Conservation (phyloP, 2,113 vertebrate genomes). For the Xiphorhynchus elegans region DNA sequence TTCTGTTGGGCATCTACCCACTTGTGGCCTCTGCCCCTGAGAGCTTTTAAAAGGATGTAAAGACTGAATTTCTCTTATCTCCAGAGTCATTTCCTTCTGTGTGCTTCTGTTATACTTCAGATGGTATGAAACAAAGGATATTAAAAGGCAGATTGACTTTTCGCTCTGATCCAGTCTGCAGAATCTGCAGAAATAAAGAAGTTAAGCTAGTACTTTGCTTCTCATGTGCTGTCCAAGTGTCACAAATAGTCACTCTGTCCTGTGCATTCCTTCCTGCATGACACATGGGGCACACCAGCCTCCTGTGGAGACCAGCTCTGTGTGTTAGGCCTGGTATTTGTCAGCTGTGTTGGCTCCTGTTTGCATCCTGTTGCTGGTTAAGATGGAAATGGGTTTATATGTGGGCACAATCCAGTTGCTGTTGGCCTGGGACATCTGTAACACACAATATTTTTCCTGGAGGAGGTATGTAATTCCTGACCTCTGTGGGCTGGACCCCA, state of each 20-base stretch:
- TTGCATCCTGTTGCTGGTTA: background rate
- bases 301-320: background rate
- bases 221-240: background rate
- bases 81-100: background rate
- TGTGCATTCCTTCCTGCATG: rapidly evolving
- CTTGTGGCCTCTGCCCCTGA: background rate
- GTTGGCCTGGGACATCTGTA: background rate
- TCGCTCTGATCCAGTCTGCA: background rate
- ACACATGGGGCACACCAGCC: background rate
- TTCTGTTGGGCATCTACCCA: background rate
- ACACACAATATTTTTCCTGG: background rate
- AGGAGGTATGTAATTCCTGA: background rate
- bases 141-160: background rate
- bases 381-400: background rate
- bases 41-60: constrained; percentile 1
- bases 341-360: background rate
- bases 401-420: background rate
- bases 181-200: background rate
- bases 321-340: background rate
- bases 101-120: background rate
- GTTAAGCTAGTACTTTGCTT: background rate
- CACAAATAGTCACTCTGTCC: background rate
- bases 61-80: background rate
- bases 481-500: background rate
- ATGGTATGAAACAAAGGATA: background rate